Evolutionary conservation across 2,888 invertebrate genomes (phyloP), one percentile per base, ranked within the genome.

Genomic region (Cephus rjabovi): DNA sequence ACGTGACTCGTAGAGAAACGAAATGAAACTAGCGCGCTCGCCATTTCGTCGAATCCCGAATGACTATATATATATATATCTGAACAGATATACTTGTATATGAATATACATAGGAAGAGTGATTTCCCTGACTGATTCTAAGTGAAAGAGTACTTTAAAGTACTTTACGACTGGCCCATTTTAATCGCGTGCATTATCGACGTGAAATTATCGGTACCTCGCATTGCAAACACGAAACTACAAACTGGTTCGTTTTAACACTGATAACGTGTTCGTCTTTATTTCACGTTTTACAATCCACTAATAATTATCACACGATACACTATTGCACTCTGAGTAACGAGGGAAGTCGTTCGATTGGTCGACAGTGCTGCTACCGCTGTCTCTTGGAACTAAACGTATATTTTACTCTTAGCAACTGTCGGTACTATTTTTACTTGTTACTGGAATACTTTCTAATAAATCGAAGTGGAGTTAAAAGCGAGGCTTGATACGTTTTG

Each of bases 71-170:
- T 37, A 23, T 1, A 23, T 56, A 23, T 56, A 23, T 40, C 12
- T 23, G 23, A 2, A 23, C 40, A 37, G 1, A 37, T 15, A 37
- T 37, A 35, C 12, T 40, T 15, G 4, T 40, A 56, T 56, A 56
- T 9, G 15, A 9, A 9, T 56, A 9, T 23, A 9, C 23, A 6
- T 56, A 23, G 9, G 23, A 23, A 23, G 40, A 40, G 68, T 75
- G 76, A 75, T 23, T 56, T 56, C 56, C 23, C 80, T 37, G 12
- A 37, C 12, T 12, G 12, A 35, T 35, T 35, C 35, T 84, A 80
- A 81, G 80, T 82, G 81, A 83, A 83, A 83, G 77, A 76, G 69
- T 83, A 79, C 79, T 82, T 83, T 81, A 79, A 80, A 81, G 81
- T 81, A 81, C 83, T 81, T 79, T 79, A 80, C 75, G 80, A 79